phyloP scores from a whole-genome alignment of 2,888 invertebrate genomes.

The Schizaphis graminum region DNA sequence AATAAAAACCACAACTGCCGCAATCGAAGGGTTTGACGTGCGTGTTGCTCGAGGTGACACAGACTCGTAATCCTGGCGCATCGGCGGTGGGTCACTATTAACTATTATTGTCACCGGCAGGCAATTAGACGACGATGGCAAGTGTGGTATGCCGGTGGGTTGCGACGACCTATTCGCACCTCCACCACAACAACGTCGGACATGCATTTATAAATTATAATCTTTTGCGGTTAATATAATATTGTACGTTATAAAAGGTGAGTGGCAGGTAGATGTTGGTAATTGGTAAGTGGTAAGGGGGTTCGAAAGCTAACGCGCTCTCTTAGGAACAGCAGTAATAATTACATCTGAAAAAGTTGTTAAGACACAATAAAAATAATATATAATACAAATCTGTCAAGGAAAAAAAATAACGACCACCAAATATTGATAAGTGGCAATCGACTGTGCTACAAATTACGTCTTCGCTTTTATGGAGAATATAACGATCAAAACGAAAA shows the following conservation, averaged over 20 bases:
- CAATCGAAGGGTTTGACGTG: not conserved
- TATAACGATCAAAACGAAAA: not conserved
- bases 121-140: not conserved
- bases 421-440: not conserved
- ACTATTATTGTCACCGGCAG: slow-evolving; percentile 4
- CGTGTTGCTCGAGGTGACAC: not conserved
- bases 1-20: slow-evolving; percentile 20
- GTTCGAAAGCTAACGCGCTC: not conserved
- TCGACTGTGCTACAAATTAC: not conserved
- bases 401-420: not conserved
- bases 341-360: not conserved
- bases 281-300: not conserved
- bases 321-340: not conserved
- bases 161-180: not conserved
- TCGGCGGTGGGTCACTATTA: not conserved
- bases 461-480: not conserved
- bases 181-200: not conserved
- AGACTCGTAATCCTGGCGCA: not conserved
- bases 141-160: not conserved
- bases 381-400: not conserved
- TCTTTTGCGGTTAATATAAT: not conserved
- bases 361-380: not conserved
- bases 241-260: not conserved
- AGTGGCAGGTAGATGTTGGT: not conserved
- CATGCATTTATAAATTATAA: not conserved